A percentile compares a stretch with the other conserved stretches of the same genome.
phyloP scores from a whole-genome alignment of 2,797 vertebrate species.

The Anguilla marmorata region DNA sequence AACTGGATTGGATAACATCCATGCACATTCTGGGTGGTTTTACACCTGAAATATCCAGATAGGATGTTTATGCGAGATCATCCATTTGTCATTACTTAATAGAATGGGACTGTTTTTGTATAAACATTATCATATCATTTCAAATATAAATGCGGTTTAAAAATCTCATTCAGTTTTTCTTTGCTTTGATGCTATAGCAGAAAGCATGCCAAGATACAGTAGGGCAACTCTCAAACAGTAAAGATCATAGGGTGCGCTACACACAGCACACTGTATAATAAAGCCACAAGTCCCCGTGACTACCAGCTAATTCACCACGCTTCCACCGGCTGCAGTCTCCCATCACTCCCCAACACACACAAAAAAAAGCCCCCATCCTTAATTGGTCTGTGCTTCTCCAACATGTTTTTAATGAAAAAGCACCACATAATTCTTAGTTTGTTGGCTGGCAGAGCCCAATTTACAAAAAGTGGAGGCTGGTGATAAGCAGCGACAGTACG shows the following conservation, averaged over 20 bases:
- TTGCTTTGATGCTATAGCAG: not conserved
- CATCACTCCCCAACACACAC: slow-evolving; percentile 77
- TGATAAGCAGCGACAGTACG: slow-evolving; percentile 98
- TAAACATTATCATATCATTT: not conserved
- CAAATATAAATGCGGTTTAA: not conserved
- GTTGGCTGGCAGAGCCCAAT: slow-evolving; percentile 99
- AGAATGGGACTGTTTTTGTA: not conserved
- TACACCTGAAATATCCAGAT: not conserved
- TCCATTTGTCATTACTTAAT: not conserved
- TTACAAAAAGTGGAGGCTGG: slow-evolving; percentile 99
- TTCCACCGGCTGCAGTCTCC: slow-evolving; percentile 66
- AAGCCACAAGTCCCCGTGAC: slow-evolving; percentile 66
- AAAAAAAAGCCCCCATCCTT: slow-evolving; percentile 87
- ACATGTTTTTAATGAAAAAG: slow-evolving; percentile 99
- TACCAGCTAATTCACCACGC: slow-evolving; percentile 68
- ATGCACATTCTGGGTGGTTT: not conserved
- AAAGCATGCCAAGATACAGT: not conserved
- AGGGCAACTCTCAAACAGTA: not conserved
- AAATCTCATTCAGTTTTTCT: not conserved
- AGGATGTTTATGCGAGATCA: not conserved
- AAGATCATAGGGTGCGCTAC: not conserved
- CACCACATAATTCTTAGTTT: slow-evolving; percentile 99
- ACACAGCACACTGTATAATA: slow-evolving; percentile 18
- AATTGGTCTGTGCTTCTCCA: slow-evolving; percentile 98
- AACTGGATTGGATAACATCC: not conserved